These are phyloP conservation scores for Lophura nycthemera DNA, from an alignment of 2,113 vertebrate species.

Conservation along the genomic window DNA sequence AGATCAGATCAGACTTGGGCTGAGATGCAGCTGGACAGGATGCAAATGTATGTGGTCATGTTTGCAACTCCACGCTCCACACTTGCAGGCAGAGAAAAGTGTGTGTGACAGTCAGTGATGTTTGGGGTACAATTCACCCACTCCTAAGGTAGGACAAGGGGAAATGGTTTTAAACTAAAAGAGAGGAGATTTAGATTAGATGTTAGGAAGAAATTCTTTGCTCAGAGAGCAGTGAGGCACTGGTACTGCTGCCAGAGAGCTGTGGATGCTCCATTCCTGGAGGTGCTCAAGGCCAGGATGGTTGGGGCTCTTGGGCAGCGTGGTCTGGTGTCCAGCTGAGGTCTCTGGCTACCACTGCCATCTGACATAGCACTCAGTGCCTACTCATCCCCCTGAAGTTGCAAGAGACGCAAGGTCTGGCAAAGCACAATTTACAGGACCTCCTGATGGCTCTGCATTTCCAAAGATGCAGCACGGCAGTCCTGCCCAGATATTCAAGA, in stretches of 20 bases:
- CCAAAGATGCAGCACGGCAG: neutral
- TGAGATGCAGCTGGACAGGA: neutral
- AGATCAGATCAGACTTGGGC: neutral
- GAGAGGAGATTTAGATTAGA: neutral
- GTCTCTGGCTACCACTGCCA: neutral
- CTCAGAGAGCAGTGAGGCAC: neutral
- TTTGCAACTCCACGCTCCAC: neutral
- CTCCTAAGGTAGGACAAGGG: neutral
- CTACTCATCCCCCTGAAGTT: neutral
- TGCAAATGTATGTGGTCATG: neutral
- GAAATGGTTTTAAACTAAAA: neutral
- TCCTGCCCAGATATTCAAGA: neutral
- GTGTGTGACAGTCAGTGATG: neutral
- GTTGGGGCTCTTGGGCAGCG: neutral
- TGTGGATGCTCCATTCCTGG: neutral
- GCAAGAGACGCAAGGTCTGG: neutral
- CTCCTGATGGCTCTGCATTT: neutral
- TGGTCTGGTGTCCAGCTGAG: neutral
- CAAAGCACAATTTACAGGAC: fast-evolving
- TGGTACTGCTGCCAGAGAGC: neutral
- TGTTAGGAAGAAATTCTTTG: neutral
- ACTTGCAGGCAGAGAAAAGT: neutral
- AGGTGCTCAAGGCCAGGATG: neutral
- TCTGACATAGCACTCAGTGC: neutral
- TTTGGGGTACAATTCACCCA: neutral